These are phyloP conservation scores for Pygmarrhopalites habei DNA, from an alignment of 1,140 invertebrate species.

Conservation along the genomic window DNA sequence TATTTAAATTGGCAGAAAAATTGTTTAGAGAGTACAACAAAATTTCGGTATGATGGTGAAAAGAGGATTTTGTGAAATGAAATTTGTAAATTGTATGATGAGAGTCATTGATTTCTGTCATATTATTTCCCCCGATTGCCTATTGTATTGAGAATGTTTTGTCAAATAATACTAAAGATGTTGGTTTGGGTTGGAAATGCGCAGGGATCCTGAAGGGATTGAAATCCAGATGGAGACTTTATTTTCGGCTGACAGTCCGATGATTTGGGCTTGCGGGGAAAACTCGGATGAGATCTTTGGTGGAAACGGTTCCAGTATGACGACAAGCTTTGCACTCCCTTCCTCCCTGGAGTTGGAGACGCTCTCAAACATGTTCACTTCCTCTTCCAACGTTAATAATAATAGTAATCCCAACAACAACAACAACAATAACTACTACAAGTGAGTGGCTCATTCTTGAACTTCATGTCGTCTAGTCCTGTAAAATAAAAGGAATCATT, in stretches of 20 bases:
- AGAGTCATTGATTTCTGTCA: neutral
- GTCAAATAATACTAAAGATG: neutral
- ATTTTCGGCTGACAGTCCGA: slow-evolving; percentile 33
- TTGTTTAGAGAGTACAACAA: neutral
- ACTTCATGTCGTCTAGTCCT: no score
- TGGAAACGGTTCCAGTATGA: slow-evolving; percentile 28
- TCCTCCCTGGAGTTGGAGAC: slow-evolving; percentile 28
- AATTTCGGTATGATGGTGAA: neutral
- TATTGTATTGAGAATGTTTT: neutral
- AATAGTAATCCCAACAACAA: no score
- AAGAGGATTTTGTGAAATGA: neutral
- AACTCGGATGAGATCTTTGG: slow-evolving; percentile 32
- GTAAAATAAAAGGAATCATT: no score
- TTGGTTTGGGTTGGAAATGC: slow-evolving; percentile 18
- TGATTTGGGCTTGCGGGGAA: slow-evolving; percentile 34
- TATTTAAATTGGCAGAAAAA: neutral
- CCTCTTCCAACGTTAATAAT: no score
- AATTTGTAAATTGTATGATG: neutral
- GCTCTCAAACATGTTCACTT: slow-evolving; percentile 31
- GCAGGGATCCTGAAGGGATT: slow-evolving; percentile 23
- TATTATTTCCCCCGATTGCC: neutral
- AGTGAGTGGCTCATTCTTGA: no score
- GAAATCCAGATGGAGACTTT: slow-evolving; percentile 35
- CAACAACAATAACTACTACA: slow-evolving; percentile 25
- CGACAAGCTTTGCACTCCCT: slow-evolving; percentile 30